A percentile compares a stretch with the other conserved stretches of the same genome.
These are phyloP conservation scores for Thamnophis sirtalis DNA, from an alignment of 2,113 vertebrate species.

Conservation along the genomic window DNA sequence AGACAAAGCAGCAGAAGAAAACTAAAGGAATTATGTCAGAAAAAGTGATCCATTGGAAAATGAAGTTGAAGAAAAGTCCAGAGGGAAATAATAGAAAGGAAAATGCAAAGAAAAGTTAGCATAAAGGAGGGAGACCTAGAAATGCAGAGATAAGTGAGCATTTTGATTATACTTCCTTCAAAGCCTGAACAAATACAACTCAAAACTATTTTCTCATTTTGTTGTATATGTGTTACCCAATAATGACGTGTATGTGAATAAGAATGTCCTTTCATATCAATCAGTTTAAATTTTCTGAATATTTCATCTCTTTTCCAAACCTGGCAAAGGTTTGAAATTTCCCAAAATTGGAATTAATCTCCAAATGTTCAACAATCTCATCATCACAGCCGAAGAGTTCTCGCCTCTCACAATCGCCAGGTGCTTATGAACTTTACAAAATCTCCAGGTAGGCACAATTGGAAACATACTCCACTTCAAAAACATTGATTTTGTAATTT, in stretches of 20 bases:
- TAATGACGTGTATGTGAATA: slow-evolving; percentile 18
- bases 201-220: neutral
- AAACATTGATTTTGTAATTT: slow-evolving; percentile 38
- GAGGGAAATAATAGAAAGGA: neutral
- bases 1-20: neutral
- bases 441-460: slow-evolving; percentile 29
- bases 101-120: neutral
- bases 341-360: slow-evolving; percentile 51
- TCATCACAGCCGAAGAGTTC: slow-evolving; percentile 26
- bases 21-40: neutral
- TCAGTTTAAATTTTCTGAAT: slow-evolving; percentile 38
- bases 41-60: neutral
- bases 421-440: slow-evolving; percentile 41
- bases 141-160: neutral
- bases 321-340: slow-evolving; percentile 41
- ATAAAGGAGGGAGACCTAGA: neutral
- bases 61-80: neutral
- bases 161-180: slow-evolving; percentile 16
- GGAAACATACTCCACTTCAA: slow-evolving; percentile 19
- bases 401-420: slow-evolving; percentile 22
- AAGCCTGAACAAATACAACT: slow-evolving; percentile 34
- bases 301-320: neutral
- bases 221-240: neutral
- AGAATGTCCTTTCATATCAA: slow-evolving; percentile 32
- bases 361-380: slow-evolving; percentile 39